Conservation (phyloP, 2,113 vertebrate species). For the Percina caprodes region DNA sequence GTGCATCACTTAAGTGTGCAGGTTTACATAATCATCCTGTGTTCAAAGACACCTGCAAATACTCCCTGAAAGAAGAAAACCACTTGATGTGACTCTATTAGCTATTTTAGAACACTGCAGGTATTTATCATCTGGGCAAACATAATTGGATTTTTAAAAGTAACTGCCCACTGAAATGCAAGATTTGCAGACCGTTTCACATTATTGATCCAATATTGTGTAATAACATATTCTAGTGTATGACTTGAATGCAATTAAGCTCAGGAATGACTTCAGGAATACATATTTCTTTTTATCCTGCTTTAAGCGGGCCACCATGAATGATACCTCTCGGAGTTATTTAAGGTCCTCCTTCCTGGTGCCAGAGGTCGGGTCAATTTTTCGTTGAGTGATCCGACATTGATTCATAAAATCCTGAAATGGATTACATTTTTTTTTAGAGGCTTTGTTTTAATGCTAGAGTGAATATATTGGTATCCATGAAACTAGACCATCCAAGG, state of each 20-base stretch:
- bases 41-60: constrained; percentile 9
- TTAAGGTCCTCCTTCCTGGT: too few relatives aligned
- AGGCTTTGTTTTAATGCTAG: too few relatives aligned
- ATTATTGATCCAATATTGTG: constrained; percentile 2
- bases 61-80: constrained; percentile 16
- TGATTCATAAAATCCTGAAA: too few relatives aligned
- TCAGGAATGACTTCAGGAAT: neutral
- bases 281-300: neutral
- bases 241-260: constrained; percentile 6
- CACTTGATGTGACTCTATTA: constrained; percentile 10
- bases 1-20: neutral
- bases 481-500: too few relatives aligned
- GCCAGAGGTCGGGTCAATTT: too few relatives aligned
- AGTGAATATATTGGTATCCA: too few relatives aligned
- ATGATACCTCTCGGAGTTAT: too few relatives aligned
- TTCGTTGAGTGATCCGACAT: too few relatives aligned
- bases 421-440: too few relatives aligned
- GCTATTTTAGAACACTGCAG: constrained; percentile 2
- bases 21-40: neutral
- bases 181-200: constrained; percentile 28
- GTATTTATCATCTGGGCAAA: constrained; percentile 28
- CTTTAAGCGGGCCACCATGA: neutral
- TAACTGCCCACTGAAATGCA: neutral
- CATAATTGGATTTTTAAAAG: constrained; percentile 41
- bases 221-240: neutral